Evolutionary conservation across 2,113 vertebrate species (phyloP).

Genomic region (Sigmodon hispidus): DNA sequence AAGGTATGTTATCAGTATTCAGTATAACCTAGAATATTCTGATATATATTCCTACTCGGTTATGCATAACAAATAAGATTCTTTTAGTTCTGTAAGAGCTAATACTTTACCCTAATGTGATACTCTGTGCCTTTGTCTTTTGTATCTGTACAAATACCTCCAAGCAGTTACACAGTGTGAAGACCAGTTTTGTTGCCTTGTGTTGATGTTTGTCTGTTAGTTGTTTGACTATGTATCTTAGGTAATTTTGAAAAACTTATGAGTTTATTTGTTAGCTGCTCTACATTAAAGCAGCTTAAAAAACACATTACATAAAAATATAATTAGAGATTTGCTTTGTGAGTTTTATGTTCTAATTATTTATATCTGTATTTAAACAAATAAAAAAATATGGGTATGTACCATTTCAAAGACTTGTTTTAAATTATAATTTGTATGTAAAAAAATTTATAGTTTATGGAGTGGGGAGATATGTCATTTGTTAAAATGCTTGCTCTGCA

Average conservation of each 20-base stretch:
- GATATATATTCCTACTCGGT: neutral
- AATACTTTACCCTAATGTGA: neutral
- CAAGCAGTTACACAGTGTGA: neutral
- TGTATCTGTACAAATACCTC: neutral
- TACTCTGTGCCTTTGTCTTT: neutral
- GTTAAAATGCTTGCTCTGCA: neutral
- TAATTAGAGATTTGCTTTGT: neutral
- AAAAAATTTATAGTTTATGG: neutral
- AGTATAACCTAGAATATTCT: constrained; percentile 41
- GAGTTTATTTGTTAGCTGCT: constrained; percentile 22
- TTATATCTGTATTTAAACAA: constrained; percentile 12
- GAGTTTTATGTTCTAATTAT: neutral
- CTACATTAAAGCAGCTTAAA: constrained; percentile 35
- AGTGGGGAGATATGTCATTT: neutral
- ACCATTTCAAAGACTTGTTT: neutral
- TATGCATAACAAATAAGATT: constrained; percentile 39
- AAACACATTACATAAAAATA: neutral
- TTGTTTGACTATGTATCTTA: constrained; percentile 15
- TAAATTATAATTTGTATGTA: neutral
- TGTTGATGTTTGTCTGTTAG: constrained; percentile 26
- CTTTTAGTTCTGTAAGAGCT: neutral
- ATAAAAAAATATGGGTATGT: neutral
- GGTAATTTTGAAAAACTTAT: constrained; percentile 11
- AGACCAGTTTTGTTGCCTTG: neutral
- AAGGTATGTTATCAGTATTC: constrained; percentile 20